phyloP scores from a whole-genome alignment of 2,797 vertebrate genomes.

The Leontopithecus rosalia region DNA sequence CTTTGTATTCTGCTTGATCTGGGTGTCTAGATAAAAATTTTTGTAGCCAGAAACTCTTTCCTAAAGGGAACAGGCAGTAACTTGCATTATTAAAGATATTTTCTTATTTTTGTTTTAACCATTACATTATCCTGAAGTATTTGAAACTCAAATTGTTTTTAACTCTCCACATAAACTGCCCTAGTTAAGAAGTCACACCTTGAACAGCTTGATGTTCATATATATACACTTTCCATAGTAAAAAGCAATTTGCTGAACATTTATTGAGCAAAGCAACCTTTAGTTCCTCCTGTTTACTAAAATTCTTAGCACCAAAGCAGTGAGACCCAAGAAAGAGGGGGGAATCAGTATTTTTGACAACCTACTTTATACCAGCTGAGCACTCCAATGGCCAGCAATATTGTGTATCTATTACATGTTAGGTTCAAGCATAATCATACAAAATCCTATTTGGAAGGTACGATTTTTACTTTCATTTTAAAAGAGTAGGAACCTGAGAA shows the following conservation, averaged over 20 bases:
- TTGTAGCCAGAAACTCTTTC: conserved; percentile 2
- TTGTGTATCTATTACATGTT: not conserved
- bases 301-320: not conserved
- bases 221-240: not conserved
- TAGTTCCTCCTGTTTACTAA: not conserved
- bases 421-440: not conserved
- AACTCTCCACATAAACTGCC: conserved; percentile 19
- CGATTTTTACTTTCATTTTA: not conserved
- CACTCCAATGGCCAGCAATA: not conserved
- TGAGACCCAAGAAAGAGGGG: not conserved
- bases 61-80: conserved; percentile 38
- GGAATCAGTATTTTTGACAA: not conserved
- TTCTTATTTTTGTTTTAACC: conserved; percentile 44
- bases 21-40: conserved; percentile 44
- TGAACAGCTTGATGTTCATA: conserved; percentile 1
- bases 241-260: conserved; percentile 42
- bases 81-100: not conserved
- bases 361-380: not conserved
- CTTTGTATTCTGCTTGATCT: conserved; percentile 51
- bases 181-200: conserved; percentile 53
- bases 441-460: not conserved
- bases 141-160: conserved; percentile 48
- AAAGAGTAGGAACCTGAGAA: not conserved
- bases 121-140: not conserved
- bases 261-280: not conserved